A percentile compares a stretch with the other conserved stretches of the same genome.
These are phyloP conservation scores for Tiliqua scincoides DNA, from an alignment of 2,113 vertebrate species.

Conservation along the genomic window DNA sequence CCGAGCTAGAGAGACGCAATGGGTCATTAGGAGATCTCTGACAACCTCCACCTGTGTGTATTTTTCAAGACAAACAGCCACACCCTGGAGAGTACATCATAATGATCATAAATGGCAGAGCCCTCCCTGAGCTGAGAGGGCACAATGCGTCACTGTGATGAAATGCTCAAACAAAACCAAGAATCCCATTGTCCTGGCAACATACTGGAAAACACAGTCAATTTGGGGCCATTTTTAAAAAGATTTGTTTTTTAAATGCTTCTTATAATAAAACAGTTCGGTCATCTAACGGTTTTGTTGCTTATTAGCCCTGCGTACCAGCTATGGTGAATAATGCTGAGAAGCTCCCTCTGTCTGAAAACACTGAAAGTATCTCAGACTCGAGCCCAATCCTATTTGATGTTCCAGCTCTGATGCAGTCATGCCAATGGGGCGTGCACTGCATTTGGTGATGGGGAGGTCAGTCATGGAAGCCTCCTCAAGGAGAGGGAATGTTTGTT, in stretches of 20 bases:
- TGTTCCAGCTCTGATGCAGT: no score
- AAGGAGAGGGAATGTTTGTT: no score
- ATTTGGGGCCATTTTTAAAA: not conserved
- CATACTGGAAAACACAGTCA: not conserved
- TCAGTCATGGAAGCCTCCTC: no score
- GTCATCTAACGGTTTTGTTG: not conserved
- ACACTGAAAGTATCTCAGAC: no score
- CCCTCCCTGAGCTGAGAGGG: not conserved
- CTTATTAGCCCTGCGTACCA: not conserved
- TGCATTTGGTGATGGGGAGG: no score
- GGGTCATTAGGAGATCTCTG: conserved; percentile 13
- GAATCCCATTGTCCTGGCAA: not conserved
- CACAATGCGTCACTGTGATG: not conserved
- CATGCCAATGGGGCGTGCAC: no score
- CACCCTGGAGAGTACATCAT: fast-evolving
- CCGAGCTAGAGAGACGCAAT: not conserved
- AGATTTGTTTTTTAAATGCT: not conserved
- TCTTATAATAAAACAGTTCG: not conserved
- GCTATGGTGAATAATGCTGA: not conserved
- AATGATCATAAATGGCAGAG: not conserved
- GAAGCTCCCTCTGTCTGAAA: not conserved
- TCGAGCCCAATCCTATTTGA: no score
- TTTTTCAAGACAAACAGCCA: conserved; percentile 32
- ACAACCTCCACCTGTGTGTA: not conserved
- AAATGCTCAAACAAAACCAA: not conserved